These are phyloP conservation scores for Ormyrus labotus DNA, from an alignment of 2,888 invertebrate genomes.

Conservation along the genomic window DNA sequence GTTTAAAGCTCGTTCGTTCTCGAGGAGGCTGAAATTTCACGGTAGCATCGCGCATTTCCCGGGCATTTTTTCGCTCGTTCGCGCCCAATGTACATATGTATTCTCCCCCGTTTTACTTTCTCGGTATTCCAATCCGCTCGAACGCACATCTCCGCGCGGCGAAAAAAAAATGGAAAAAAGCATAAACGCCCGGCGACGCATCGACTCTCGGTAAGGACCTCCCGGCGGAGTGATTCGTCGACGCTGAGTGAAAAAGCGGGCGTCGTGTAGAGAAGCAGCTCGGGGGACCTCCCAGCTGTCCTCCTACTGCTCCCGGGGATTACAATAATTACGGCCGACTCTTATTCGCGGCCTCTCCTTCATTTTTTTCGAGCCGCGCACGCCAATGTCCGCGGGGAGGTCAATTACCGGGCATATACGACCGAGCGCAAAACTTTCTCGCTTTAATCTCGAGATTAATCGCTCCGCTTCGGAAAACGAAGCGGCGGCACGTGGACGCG, in stretches of 20 bases:
- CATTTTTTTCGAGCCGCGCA: constrained; percentile 49
- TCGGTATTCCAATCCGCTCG: neutral
- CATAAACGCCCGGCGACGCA: neutral
- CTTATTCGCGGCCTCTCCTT: constrained; percentile 57
- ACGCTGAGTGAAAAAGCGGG: neutral
- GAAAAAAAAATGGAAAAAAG: neutral
- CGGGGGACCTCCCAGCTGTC: constrained; percentile 68
- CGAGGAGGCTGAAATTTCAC: too few species aligned
- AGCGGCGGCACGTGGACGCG: constrained; percentile 55
- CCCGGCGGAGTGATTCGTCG: neutral
- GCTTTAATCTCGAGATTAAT: constrained; percentile 68
- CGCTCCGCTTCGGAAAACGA: constrained; percentile 51
- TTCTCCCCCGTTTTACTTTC: neutral
- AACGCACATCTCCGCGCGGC: neutral
- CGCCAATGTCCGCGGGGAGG: constrained; percentile 48
- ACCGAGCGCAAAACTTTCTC: constrained; percentile 60
- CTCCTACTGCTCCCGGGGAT: constrained; percentile 66
- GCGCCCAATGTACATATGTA: neutral
- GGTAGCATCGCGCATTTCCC: neutral
- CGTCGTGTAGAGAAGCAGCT: constrained; percentile 38
- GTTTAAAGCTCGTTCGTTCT: too few species aligned
- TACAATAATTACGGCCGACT: constrained; percentile 70
- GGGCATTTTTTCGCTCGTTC: neutral
- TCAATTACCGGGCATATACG: constrained; percentile 62
- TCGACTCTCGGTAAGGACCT: constrained; percentile 7